These are phyloP conservation scores for Corythornis cristatus DNA, from an alignment of 2,113 vertebrate genomes.

Conservation along the genomic window DNA sequence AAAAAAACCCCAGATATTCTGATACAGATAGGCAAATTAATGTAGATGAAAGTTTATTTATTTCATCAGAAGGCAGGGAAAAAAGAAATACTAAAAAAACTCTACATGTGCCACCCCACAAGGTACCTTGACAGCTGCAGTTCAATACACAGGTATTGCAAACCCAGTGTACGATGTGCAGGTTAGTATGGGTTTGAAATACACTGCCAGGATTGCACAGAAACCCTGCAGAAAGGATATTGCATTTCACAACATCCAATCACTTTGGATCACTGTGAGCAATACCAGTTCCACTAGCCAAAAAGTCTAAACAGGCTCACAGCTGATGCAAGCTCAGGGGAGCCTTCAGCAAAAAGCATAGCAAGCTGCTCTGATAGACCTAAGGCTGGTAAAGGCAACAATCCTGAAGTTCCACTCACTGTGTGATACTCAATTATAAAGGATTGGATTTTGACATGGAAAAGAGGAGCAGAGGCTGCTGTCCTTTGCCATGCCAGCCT, in stretches of 20 bases:
- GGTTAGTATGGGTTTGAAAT: not conserved
- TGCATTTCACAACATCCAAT: conserved; percentile 27
- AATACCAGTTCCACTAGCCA: not conserved
- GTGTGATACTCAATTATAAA: not conserved
- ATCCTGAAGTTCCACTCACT: not conserved
- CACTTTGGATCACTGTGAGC: conserved; percentile 17
- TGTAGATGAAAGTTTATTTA: not conserved
- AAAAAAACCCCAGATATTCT: not conserved
- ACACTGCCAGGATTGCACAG: conserved; percentile 2
- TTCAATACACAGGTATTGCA: not conserved
- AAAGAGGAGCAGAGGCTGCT: too few species aligned
- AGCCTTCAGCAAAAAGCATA: not conserved
- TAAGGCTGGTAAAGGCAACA: not conserved
- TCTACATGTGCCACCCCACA: not conserved
- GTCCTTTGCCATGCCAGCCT: too few species aligned
- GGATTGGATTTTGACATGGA: too few species aligned
- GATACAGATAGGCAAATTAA: not conserved
- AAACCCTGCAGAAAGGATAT: conserved; percentile 14
- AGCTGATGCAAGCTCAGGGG: conserved; percentile 19
- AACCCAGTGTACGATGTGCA: conserved; percentile 5
- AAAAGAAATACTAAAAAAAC: not conserved
- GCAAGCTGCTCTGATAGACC: not conserved
- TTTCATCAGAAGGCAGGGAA: not conserved
- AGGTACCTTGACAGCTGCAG: not conserved
- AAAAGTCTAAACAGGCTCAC: not conserved